Percentiles rank a stretch among this genome's conserved stretches.
Conservation (phyloP, 1,140 invertebrate genomes). For the Philopotamus ludificatus region DNA sequence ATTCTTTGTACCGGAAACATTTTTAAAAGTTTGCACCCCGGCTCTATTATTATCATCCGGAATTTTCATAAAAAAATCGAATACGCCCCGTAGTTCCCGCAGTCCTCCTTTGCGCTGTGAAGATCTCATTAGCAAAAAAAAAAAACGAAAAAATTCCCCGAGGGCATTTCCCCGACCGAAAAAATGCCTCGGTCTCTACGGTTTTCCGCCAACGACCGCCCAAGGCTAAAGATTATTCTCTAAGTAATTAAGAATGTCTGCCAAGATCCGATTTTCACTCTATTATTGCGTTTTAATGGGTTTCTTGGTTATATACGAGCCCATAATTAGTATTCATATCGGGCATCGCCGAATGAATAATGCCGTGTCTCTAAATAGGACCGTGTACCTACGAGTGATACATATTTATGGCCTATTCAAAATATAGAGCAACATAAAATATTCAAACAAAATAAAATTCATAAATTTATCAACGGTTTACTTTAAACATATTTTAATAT, state of each 20-base stretch:
- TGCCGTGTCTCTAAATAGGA: too few species aligned
- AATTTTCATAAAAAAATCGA: too few species aligned
- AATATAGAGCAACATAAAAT: too few species aligned
- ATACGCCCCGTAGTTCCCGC: slow-evolving; percentile 15
- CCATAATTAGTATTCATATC: too few species aligned
- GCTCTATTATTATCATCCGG: background rate
- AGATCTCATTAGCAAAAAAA: slow-evolving; percentile 11
- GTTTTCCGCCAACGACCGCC: slow-evolving; percentile 8
- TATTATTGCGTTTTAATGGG: slow-evolving; percentile 3
- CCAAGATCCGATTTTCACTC: slow-evolving; percentile 14
- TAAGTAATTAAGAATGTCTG: slow-evolving; percentile 16
- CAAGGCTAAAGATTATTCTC: slow-evolving; percentile 18
- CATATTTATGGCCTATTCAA: too few species aligned
- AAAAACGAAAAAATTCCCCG: slow-evolving; percentile 3
- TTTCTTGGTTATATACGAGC: background rate
- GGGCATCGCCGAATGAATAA: too few species aligned
- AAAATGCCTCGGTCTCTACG: slow-evolving; percentile 10
- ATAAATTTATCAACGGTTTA: too few species aligned
- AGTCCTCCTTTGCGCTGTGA: slow-evolving; percentile 16
- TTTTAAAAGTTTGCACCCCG: slow-evolving; percentile 18
- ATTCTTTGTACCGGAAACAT: background rate
- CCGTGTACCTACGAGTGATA: too few species aligned
- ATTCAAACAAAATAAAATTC: too few species aligned
- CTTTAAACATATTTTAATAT: too few species aligned
- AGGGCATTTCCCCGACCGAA: slow-evolving; percentile 8